Conservation (phyloP, 2,888 invertebrate genomes). For the Phengaris alcon region DNA sequence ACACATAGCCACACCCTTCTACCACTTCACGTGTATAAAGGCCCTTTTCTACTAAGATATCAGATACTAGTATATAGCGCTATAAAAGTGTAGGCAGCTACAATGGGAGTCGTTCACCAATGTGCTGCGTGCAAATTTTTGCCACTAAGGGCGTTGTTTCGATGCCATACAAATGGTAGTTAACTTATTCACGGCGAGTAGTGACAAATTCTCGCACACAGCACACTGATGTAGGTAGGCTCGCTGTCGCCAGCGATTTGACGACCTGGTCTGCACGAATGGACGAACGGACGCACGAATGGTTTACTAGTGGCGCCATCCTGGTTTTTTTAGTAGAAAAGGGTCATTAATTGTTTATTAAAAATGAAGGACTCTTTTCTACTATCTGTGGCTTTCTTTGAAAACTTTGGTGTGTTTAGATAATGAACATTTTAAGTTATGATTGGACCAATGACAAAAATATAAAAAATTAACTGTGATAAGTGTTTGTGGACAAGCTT, state of each 20-base stretch:
- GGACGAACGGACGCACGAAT: background rate
- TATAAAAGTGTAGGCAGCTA: no score
- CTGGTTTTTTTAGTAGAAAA: background rate
- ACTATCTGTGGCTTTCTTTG: background rate
- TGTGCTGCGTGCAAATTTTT: no score
- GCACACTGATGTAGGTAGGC: no score
- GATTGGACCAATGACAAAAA: conserved; percentile 60
- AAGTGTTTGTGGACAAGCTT: conserved; percentile 54
- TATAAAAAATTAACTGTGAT: conserved; percentile 71
- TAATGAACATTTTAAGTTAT: conserved; percentile 36
- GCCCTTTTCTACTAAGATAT: background rate
- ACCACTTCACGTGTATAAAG: conserved; percentile 22
- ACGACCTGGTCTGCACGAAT: no score
- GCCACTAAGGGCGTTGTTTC: no score
- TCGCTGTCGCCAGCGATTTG: background rate
- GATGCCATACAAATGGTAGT: no score
- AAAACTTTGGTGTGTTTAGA: conserved; percentile 19
- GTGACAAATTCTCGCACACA: no score
- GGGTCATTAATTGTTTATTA: background rate
- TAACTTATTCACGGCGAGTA: no score
- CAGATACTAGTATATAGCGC: no score
- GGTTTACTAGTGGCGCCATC: background rate
- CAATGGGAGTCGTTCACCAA: no score
- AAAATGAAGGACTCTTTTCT: no score
- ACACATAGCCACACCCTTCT: conserved; percentile 54